Evolutionary conservation across 2,888 invertebrate genomes (phyloP).

Genomic region (Aethes cnicana): DNA sequence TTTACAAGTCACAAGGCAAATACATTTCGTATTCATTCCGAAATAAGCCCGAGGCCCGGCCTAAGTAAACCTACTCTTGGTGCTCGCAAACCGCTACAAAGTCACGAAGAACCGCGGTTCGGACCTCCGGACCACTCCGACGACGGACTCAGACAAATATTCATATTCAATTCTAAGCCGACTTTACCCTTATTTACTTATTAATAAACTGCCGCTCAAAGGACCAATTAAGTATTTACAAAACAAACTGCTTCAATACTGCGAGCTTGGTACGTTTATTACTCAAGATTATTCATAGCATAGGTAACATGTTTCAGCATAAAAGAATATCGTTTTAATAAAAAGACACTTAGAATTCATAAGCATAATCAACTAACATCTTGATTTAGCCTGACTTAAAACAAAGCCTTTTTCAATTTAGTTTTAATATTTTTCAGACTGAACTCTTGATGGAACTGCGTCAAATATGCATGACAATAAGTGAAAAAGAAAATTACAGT

Average conservation of each 20-base stretch:
- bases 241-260: constrained; percentile 9
- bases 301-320: no score
- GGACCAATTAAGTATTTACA: constrained; percentile 44
- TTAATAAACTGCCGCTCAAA: constrained; percentile 62
- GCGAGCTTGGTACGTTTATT: no score
- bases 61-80: constrained; percentile 70
- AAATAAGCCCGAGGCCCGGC: constrained; percentile 62
- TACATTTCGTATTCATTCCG: constrained; percentile 69
- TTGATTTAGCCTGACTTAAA: no score
- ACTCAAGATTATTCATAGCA: no score
- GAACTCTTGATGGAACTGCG: no score
- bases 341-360: no score
- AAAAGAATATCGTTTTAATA: no score
- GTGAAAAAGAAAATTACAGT: no score
- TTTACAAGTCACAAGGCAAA: constrained; percentile 75
- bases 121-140: constrained; percentile 62
- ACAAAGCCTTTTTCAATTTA: no score
- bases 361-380: no score
- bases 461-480: background rate
- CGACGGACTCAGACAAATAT: constrained; percentile 70
- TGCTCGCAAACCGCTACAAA: constrained; percentile 58
- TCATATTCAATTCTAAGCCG: constrained; percentile 74
- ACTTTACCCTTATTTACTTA: constrained; percentile 54
- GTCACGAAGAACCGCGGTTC: constrained; percentile 63
- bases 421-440: no score